Evolutionary conservation across 2,888 invertebrate genomes (phyloP).

Genomic region (Nomada ferruginata): DNA sequence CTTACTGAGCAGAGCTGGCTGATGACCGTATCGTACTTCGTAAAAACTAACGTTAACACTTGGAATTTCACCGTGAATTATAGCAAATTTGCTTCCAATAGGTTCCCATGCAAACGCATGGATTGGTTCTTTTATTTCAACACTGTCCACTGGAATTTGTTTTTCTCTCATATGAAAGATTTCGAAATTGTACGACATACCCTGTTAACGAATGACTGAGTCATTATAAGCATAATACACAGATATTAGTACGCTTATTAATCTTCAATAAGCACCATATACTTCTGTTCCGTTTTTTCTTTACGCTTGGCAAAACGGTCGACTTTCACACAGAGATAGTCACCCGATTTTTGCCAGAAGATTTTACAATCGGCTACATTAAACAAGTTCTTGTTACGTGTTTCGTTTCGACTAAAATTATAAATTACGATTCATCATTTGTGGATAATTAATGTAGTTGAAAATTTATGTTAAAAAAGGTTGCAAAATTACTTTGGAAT

Average conservation of each 20-base stretch:
- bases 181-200: slow-evolving; percentile 99
- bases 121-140: slow-evolving; percentile 97
- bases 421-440: slow-evolving; percentile 6
- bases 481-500: slow-evolving; percentile 89
- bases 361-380: slow-evolving; percentile 99
- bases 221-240: neutral
- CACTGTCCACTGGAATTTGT: slow-evolving; percentile 98
- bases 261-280: slow-evolving; percentile 87
- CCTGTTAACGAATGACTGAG: slow-evolving; percentile 81
- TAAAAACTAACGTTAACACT: slow-evolving; percentile 96
- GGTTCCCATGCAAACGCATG: slow-evolving; percentile 99
- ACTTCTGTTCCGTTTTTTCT: slow-evolving; percentile 96
- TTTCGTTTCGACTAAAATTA: slow-evolving; percentile 88
- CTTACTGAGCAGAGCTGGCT: slow-evolving; percentile 94
- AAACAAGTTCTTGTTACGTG: slow-evolving; percentile 97
- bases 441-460: neutral
- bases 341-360: slow-evolving; percentile 99
- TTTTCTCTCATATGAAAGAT: slow-evolving; percentile 99
- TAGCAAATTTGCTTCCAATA: slow-evolving; percentile 96
- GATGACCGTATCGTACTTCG: slow-evolving; percentile 95
- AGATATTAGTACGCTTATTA: neutral
- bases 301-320: slow-evolving; percentile 96
- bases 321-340: slow-evolving; percentile 98
- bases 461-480: neutral
- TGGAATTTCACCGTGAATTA: slow-evolving; percentile 96